Conservation (phyloP, 2,797 vertebrate genomes). For the Anguilla megastoma region DNA sequence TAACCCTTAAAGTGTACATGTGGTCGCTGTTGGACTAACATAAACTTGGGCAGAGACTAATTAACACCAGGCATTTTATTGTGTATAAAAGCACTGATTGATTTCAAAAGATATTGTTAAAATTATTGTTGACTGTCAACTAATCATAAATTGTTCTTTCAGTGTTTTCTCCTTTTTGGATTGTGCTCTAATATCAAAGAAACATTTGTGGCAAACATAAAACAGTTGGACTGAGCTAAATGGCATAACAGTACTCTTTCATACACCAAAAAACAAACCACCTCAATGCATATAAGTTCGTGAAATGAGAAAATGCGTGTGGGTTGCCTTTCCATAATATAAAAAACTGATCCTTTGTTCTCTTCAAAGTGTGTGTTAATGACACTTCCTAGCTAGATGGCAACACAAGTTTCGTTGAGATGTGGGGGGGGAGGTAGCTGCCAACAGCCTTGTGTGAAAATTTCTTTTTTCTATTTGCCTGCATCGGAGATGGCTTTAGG, state of each 20-base stretch:
- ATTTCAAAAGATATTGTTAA: background rate
- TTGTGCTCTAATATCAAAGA: background rate
- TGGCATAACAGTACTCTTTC: background rate
- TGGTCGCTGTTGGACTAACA: background rate
- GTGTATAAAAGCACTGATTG: background rate
- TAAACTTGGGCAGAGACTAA: background rate
- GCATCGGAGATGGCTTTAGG: background rate
- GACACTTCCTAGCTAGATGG: conserved; percentile 1
- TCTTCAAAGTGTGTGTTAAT: background rate
- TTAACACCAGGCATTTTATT: background rate
- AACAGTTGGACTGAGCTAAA: too few relatives aligned
- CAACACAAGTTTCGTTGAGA: background rate
- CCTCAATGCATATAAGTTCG: background rate
- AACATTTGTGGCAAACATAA: too few relatives aligned
- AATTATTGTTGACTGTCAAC: background rate
- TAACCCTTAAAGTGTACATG: background rate
- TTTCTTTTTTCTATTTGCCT: background rate
- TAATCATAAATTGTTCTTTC: background rate
- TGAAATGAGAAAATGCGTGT: background rate
- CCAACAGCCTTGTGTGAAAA: background rate
- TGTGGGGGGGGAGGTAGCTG: background rate
- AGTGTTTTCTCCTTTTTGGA: background rate
- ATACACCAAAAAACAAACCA: background rate
- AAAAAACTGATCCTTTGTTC: too few relatives aligned
- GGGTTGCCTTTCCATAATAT: background rate